A percentile compares a stretch with the other conserved stretches of the same genome.
Evolutionary conservation across 2,113 vertebrate species (phyloP).

Genomic region (Anser brachyrhynchus): DNA sequence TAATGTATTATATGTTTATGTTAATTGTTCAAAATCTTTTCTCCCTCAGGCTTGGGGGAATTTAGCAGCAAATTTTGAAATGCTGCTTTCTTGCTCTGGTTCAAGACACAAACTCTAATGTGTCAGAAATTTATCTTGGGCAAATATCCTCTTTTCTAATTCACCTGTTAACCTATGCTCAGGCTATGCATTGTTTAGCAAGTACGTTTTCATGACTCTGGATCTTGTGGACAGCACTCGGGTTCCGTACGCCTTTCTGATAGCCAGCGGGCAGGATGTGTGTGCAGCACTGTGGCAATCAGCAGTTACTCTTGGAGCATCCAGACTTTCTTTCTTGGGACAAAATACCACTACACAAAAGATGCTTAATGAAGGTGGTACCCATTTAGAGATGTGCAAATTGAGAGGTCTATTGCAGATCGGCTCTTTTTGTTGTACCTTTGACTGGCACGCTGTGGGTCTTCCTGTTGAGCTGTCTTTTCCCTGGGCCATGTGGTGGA

Average conservation of each 20-base stretch:
- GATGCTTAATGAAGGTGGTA: neutral
- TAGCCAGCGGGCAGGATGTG: neutral
- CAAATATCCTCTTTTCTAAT: neutral
- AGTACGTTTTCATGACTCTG: neutral
- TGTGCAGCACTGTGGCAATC: neutral
- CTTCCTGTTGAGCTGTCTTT: neutral
- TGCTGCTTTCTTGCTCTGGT: neutral
- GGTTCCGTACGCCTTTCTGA: neutral
- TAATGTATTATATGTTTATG: too few relatives aligned
- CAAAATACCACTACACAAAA: fast-evolving
- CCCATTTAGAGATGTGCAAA: neutral
- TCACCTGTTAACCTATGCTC: fast-evolving
- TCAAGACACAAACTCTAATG: neutral
- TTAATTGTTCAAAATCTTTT: neutral
- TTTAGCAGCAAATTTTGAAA: neutral
- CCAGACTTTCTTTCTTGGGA: neutral
- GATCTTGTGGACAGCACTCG: neutral
- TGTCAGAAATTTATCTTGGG: neutral
- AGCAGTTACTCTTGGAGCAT: neutral
- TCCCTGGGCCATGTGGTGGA: fast-evolving
- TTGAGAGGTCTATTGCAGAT: neutral
- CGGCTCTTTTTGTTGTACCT: neutral
- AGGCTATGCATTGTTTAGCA: neutral
- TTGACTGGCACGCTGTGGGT: fast-evolving
- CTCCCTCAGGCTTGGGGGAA: neutral